Percentiles rank a stretch among this genome's conserved stretches.
phyloP scores from a whole-genome alignment of 1,140 invertebrate species.

The Gonatopus flavifemur region DNA sequence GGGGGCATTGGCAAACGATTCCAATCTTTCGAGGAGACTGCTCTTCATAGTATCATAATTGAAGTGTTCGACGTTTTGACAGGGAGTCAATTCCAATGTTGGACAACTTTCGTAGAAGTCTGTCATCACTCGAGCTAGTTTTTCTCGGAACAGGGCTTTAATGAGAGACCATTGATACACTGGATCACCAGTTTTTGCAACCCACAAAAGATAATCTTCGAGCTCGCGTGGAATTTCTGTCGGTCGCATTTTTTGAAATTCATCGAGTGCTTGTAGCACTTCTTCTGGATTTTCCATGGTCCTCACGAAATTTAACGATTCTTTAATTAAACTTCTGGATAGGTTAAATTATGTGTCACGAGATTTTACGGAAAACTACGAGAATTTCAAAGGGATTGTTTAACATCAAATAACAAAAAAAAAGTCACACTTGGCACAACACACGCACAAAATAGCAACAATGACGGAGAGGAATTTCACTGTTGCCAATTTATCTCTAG shows the following conservation, averaged over 20 bases:
- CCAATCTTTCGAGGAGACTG: constrained; percentile 79
- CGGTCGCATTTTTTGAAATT: constrained; percentile 81
- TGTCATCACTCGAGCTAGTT: constrained; percentile 81
- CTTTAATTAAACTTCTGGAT: neutral
- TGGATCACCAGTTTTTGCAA: constrained; percentile 92
- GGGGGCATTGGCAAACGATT: constrained; percentile 84
- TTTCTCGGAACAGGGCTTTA: constrained; percentile 84
- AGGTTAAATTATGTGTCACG: neutral
- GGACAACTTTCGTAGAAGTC: constrained; percentile 82
- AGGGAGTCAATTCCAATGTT: constrained; percentile 72
- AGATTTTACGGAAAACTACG: neutral
- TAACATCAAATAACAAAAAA: constrained; percentile 26
- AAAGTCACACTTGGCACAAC: no score
- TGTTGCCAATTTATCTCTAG: neutral
- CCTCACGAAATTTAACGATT: neutral
- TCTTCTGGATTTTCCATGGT: constrained; percentile 84
- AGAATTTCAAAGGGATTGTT: constrained; percentile 9
- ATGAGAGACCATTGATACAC: constrained; percentile 90
- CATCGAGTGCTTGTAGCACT: constrained; percentile 77
- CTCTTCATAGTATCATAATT: constrained; percentile 88
- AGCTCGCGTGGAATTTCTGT: constrained; percentile 84
- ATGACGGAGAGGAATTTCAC: constrained; percentile 17
- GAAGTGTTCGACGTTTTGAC: constrained; percentile 88
- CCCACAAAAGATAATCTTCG: constrained; percentile 86
- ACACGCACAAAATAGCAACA: constrained; percentile 36